A percentile compares a stretch with the other conserved stretches of the same genome.
Evolutionary conservation across 1,140 invertebrate species (phyloP).

Genomic region (Drosophila equinoxialis): DNA sequence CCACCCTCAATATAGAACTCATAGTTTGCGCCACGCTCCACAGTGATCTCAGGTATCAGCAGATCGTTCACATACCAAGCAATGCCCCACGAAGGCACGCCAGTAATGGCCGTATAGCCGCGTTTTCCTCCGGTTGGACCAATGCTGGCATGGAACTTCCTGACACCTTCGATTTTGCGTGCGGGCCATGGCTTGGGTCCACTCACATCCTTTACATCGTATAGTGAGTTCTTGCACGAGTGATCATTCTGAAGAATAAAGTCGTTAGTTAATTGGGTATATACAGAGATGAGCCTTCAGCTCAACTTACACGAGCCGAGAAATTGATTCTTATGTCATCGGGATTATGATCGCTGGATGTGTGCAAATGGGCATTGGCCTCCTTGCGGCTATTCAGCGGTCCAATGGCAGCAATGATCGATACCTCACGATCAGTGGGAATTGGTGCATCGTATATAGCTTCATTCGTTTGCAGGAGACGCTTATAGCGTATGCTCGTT

Average conservation of each 20-base stretch:
- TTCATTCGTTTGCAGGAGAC: constrained; percentile 90
- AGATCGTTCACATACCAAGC: constrained; percentile 97
- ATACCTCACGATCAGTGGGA: constrained; percentile 87
- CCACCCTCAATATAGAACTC: constrained; percentile 94
- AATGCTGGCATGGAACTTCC: constrained; percentile 89
- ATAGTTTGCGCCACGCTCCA: constrained; percentile 94
- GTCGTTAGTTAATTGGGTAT: no score
- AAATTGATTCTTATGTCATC: constrained; percentile 91
- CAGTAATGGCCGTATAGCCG: constrained; percentile 92
- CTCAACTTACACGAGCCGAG: constrained; percentile 82
- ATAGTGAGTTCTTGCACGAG: constrained; percentile 79
- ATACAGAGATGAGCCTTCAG: not conserved
- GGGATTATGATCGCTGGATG: constrained; percentile 87
- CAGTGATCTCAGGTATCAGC: constrained; percentile 94
- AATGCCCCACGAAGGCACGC: constrained; percentile 93
- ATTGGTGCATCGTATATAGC: constrained; percentile 88
- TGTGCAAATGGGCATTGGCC: constrained; percentile 91
- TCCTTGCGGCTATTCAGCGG: constrained; percentile 90
- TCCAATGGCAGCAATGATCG: constrained; percentile 94
- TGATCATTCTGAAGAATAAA: constrained; percentile 68
- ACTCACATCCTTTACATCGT: constrained; percentile 83
- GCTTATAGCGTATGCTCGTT: constrained; percentile 91
- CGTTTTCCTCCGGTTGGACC: constrained; percentile 92
- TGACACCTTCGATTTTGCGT: constrained; percentile 83
- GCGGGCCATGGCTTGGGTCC: constrained; percentile 88